These are phyloP conservation scores for Chaenocephalus aceratus DNA, from an alignment of 2,113 vertebrate species.

Conservation along the genomic window DNA sequence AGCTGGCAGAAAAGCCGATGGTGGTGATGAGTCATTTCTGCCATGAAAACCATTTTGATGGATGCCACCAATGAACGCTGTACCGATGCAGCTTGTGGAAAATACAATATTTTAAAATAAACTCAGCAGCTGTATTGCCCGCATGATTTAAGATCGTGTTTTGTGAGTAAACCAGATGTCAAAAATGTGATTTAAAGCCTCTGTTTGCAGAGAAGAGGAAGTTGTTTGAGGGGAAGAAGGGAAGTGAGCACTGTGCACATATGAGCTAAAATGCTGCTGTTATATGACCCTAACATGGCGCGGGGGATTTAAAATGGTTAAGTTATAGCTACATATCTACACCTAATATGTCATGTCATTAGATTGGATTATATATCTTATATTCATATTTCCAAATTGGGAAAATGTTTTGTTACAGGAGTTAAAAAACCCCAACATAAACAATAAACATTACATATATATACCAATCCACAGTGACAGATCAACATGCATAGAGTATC, in stretches of 20 bases:
- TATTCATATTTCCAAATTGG: no score
- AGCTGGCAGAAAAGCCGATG: neutral
- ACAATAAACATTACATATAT: no score
- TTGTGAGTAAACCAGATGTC: neutral
- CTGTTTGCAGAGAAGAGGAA: conserved; percentile 36
- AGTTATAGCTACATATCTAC: neutral
- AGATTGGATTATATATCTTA: no score
- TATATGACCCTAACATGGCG: neutral
- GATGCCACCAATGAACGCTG: no score
- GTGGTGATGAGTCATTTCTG: conserved; percentile 6
- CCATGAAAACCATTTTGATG: neutral
- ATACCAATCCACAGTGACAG: no score
- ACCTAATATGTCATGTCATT: no score
- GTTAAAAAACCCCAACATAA: no score
- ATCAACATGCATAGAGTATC: no score
- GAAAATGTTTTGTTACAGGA: no score
- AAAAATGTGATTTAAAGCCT: neutral
- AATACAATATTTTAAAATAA: neutral
- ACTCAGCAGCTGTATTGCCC: neutral
- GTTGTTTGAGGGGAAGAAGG: neutral
- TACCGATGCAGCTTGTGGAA: neutral
- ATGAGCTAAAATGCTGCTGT: neutral
- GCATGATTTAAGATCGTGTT: neutral
- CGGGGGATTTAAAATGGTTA: neutral
- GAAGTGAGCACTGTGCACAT: conserved; percentile 12